Evolutionary conservation across 2,888 invertebrate genomes (phyloP), one percentile per base, ranked within the genome.

Genomic region (Coremacera marginata): DNA sequence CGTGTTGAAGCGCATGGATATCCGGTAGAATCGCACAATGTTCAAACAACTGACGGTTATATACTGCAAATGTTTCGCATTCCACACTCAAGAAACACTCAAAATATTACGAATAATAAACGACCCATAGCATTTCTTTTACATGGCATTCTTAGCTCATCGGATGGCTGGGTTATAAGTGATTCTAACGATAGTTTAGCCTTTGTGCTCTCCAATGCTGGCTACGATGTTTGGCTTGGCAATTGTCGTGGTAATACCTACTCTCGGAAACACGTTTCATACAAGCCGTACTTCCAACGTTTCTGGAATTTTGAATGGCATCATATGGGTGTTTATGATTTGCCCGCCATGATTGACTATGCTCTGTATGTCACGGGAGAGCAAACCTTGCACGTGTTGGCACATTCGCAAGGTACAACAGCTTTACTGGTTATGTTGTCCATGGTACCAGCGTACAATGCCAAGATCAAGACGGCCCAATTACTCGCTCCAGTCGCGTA

Each of bases 341-440:
- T 98, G 73, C 97, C 98, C 14, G 95, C 97, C 0, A 93, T 92
- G 82, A 92, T 98, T 77, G 94, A 96, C 86, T 93, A 95, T 83
- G 90, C 93, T 1, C 88, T 88, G 22, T 22, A 78, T 3, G 7
- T 49, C 2, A 86, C 86, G 0, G 84, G 84, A 3, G 77, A 84
- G 65, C 19, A 75, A 4, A 77, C 86, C 70, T 71, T 87, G 22
- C 84, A 85, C n/a, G 98, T 97, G 87, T 90, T 97, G 55, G 98
- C 97, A 0, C 97, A 98, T 89, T 97, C 96, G 0, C 97, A 98
- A 93, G 98, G 97, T 0, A 95, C 95, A 0, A 94, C 95, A 0
- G 91, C 93, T 84, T 92, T 94, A 81, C 94, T 93, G 85, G 93
- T 93, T 0, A 84, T 86, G 85, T 81, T 84, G 77, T 84, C 86